Evolutionary conservation across 2,888 invertebrate genomes (phyloP), one percentile per base, ranked within the genome.

Genomic region (Stenoptilia bipunctidactyla): DNA sequence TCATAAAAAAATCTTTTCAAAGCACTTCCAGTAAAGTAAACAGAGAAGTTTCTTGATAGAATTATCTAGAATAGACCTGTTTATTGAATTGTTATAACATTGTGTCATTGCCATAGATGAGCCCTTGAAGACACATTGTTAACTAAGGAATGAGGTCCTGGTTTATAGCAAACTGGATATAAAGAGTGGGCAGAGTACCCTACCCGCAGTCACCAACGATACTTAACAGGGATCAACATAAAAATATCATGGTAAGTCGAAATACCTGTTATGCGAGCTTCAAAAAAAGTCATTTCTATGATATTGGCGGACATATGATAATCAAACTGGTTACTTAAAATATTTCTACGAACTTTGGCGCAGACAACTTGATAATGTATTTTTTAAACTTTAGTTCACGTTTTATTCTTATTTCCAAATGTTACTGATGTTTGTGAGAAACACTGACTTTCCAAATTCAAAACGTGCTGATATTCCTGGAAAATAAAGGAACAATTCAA

Each of bases 151-250:
- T 79, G 76, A 82, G 66, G 79, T 76, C 79, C 75, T 67, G 76
- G 66, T 75, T 75, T 72, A 75, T 66, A 61, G 63, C 50, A 60
- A 72, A 75, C 77, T 76, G 70, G 79, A 80, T 77, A 80, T 80
- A 82, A 69, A 67, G 66, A 70, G 76, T 76, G 56, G 64, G 54
- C 66, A 59, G 63, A 55, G 57, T 66, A 60, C 58, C 53, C 79
- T 79, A 75, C 79, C 48, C 52, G 13, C 34, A 34, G 34, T 34
- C 30, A 8, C 30, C 4, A 30, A 30, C 9, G n/a, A 30, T 30
- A 30, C 30, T 12, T 30, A n/a, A 9, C 9, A 30, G 10, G 30
- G 30, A 30, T 66, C 59, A 61, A 64, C 54, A 58, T 61, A 58
- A 38, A 38, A 20, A 34, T 37, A 61, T 52, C 45, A 75, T 75